Conservation (phyloP, 2,888 invertebrate genomes). For the Oxyteleia sp. region DNA sequence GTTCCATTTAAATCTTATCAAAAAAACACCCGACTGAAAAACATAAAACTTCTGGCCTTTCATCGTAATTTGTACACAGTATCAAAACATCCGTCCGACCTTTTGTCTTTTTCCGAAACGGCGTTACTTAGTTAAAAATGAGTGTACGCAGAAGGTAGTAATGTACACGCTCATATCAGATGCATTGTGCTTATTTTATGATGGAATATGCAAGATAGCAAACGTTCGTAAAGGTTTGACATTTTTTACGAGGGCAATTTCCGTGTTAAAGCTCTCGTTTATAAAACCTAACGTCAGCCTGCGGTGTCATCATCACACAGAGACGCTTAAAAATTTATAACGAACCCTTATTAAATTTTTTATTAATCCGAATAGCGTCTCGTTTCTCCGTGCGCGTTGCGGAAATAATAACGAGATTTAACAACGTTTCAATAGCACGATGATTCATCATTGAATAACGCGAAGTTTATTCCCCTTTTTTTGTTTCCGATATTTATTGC, state of each 20-base stretch:
- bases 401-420: slow-evolving; percentile 16
- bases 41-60: too few species aligned
- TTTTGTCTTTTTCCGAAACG: slow-evolving; percentile 4
- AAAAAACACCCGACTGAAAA: too few species aligned
- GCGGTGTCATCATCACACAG: slow-evolving; percentile 48
- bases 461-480: slow-evolving; percentile 1
- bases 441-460: slow-evolving; percentile 30
- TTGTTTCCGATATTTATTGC: slow-evolving; percentile 5
- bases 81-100: not conserved
- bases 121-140: slow-evolving; percentile 24
- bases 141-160: slow-evolving; percentile 7
- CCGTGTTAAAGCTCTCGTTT: slow-evolving; percentile 55
- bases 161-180: slow-evolving; percentile 34
- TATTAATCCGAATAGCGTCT: slow-evolving; percentile 38
- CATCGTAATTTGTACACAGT: not conserved
- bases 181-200: slow-evolving; percentile 60
- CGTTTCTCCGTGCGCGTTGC: slow-evolving; percentile 3
- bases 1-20: too few species aligned
- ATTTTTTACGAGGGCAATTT: slow-evolving; percentile 68
- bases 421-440: slow-evolving; percentile 11
- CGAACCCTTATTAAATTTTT: slow-evolving; percentile 57
- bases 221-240: slow-evolving; percentile 59
- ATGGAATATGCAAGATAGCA: slow-evolving; percentile 61
- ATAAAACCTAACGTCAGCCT: slow-evolving; percentile 62
- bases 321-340: slow-evolving; percentile 58